Base-by-base conservation (phyloP, 1,140 invertebrate species). In the Drosophila bocqueti region DNA sequence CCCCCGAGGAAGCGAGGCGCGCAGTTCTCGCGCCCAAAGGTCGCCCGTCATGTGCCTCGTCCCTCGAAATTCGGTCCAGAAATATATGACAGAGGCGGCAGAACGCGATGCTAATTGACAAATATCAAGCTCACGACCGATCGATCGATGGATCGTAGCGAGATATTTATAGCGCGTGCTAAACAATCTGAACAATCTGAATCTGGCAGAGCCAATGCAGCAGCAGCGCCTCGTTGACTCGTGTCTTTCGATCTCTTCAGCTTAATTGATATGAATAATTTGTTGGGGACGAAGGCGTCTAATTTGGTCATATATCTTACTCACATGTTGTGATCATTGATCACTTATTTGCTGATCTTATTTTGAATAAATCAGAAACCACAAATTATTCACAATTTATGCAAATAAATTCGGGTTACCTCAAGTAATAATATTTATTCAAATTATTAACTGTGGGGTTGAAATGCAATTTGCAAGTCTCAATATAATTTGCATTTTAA, bases 221-320 rank as follows among this genome's bases (percentile, higher is more conserved):
- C 68, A 71, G 68, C 68, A 71, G 68, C 52, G 65, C 52, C 68
- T 73, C 46, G 71, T 74, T 73, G 69, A 72, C 66, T 49, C 43
- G 50, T 59, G 47, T 38, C 43, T 45, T n/a, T 10, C 55, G 38
- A 47, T 58, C 55, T 26, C 42, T 24, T 60, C 26, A 18, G 58
- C 59, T 71, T 65, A 76, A 84, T 83, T 84, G 72, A 80, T 73
- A 15, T n/a, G 46, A 73, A 73, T 61, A 74, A 60, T 73, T 55
- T 40, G 46, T 38, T 34, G 16, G 21, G 42, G 26, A 15, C 34
- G 60, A 26, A 18, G 40, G 34, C 57, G 45, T 46, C n/a, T 47
- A 62, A 62, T 66, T 63, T 49, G 29, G 42, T 21, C 47, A 24
- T 29, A 65, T 65, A 52, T 34, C 24, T 52, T 24, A 40, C 16